Percentiles rank a stretch among this genome's conserved stretches.
Conservation (phyloP, 2,888 invertebrate species). For the Lottia gigantea region DNA sequence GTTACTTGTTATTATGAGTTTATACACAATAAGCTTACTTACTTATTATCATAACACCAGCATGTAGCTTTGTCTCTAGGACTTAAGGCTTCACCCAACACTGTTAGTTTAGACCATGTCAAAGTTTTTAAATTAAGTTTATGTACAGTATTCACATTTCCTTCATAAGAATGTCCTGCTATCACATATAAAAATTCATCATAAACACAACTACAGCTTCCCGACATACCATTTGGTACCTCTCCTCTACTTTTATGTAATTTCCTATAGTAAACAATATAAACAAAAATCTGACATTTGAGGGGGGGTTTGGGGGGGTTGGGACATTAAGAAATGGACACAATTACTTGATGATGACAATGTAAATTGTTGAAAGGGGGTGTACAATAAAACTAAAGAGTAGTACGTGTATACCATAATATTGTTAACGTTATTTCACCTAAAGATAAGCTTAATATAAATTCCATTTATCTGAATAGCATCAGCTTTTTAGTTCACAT, state of each 20-base stretch:
- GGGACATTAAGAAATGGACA: too few relatives aligned
- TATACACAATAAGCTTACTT: conserved; percentile 18
- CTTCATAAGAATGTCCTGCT: conserved; percentile 59
- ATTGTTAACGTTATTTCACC: too few relatives aligned
- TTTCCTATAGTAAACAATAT: conserved; percentile 24
- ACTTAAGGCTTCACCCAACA: conserved; percentile 42
- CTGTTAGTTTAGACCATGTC: conserved; percentile 47
- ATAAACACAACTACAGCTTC: conserved; percentile 54
- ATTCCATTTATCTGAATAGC: too few relatives aligned
- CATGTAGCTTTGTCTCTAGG: conserved; percentile 59
- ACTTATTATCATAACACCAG: conserved; percentile 57
- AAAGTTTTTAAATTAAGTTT: conserved; percentile 53
- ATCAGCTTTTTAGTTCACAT: too few relatives aligned
- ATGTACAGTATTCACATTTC: conserved; percentile 55
- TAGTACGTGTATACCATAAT: too few relatives aligned
- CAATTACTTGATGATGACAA: not conserved
- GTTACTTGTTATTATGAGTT: too few relatives aligned
- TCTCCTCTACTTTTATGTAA: conserved; percentile 41
- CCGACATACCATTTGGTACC: conserved; percentile 60
- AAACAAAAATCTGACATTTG: too few relatives aligned
- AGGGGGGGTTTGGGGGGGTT: too few relatives aligned
- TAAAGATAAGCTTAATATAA: too few relatives aligned
- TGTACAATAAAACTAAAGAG: too few relatives aligned
- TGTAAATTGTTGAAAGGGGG: too few relatives aligned
- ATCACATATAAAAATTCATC: conserved; percentile 58